Percentiles rank a stretch among this genome's conserved stretches.
phyloP scores from a whole-genome alignment of 2,888 invertebrate species.

The Tortricodes alternella region DNA sequence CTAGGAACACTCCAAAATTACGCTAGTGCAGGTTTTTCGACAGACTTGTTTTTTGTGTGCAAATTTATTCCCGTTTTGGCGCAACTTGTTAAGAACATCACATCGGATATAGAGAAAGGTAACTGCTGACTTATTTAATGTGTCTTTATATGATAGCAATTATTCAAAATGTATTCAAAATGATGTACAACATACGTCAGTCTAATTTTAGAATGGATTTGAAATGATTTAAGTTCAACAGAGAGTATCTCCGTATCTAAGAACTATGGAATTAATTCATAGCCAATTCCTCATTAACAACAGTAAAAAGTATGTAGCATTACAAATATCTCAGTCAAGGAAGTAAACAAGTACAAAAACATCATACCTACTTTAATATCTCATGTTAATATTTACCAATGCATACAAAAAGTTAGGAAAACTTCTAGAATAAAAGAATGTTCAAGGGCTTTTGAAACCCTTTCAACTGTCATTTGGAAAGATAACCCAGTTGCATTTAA shows the following conservation, averaged over 20 bases:
- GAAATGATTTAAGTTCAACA: conserved; percentile 13
- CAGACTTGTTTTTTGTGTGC: conserved; percentile 61
- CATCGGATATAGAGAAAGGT: conserved; percentile 55
- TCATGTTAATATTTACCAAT: background rate
- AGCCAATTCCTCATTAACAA: too few relatives aligned
- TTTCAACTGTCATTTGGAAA: too few relatives aligned
- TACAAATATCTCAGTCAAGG: too few relatives aligned
- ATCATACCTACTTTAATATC: background rate
- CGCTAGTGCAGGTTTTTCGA: conserved; percentile 54
- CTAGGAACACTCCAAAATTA: conserved; percentile 37
- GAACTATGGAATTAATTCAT: background rate
- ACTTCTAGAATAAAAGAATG: too few relatives aligned
- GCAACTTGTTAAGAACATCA: conserved; percentile 48
- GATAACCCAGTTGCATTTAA: background rate
- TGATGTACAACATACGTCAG: conserved; percentile 32
- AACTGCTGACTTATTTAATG: conserved; percentile 37
- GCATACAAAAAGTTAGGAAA: background rate
- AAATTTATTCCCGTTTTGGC: conserved; percentile 52
- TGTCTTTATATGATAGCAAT: background rate
- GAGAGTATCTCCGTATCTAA: background rate
- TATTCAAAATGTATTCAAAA: background rate
- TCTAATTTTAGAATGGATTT: conserved; percentile 57
- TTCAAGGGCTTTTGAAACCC: too few relatives aligned
- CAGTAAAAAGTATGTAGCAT: too few relatives aligned
- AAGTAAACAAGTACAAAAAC: conserved; percentile 19